These are phyloP conservation scores for Acromyrmex charruanus DNA, from an alignment of 1,140 invertebrate species.

Conservation along the genomic window DNA sequence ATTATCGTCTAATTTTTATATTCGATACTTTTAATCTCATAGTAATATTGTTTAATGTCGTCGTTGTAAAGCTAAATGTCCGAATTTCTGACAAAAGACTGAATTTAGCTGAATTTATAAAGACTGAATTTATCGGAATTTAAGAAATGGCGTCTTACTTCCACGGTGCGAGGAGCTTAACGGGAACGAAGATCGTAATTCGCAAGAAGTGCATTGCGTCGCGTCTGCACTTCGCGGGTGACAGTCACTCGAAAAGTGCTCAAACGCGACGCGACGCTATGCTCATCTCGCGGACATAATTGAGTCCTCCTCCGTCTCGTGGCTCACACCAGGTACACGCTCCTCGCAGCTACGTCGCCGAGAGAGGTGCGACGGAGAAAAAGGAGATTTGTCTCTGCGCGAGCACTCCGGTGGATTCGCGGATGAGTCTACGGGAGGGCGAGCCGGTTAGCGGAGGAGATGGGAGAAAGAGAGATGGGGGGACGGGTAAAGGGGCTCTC, in stretches of 20 bases:
- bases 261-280: slow-evolving; percentile 16
- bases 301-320: slow-evolving; percentile 71
- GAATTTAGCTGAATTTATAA: slow-evolving; percentile 22
- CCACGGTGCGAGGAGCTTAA: neutral
- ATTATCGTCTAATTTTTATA: neutral
- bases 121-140: neutral
- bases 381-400: slow-evolving; percentile 59
- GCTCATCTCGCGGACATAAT: slow-evolving; percentile 71
- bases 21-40: neutral
- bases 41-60: neutral
- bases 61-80: neutral
- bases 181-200: slow-evolving; percentile 12
- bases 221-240: neutral
- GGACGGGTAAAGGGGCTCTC: slow-evolving; percentile 79
- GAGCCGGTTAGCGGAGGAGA: slow-evolving; percentile 75
- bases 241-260: slow-evolving; percentile 1
- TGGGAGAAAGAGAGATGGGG: slow-evolving; percentile 71
- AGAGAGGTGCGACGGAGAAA: slow-evolving; percentile 45
- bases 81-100: neutral
- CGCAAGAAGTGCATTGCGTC: slow-evolving; percentile 36
- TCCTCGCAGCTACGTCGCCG: neutral
- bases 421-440: slow-evolving; percentile 72
- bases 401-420: slow-evolving; percentile 61
- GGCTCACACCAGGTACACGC: slow-evolving; percentile 17
- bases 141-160: neutral